These are phyloP conservation scores for Monopis laevigella DNA, from an alignment of 2,888 invertebrate genomes.

Conservation along the genomic window DNA sequence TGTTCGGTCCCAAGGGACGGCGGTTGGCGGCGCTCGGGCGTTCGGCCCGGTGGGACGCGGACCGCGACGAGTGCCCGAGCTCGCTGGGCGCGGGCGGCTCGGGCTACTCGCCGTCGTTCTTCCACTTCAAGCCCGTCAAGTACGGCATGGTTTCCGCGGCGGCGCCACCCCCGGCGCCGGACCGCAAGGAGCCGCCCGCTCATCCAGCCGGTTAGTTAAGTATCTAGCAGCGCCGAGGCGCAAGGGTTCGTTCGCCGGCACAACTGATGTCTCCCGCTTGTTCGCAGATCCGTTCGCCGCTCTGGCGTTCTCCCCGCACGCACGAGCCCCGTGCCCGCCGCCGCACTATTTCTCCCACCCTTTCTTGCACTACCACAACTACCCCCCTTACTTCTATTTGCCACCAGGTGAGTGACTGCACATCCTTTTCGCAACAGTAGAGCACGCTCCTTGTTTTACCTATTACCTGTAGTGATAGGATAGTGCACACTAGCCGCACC, in stretches of 20 bases:
- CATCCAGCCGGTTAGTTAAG: constrained; percentile 68
- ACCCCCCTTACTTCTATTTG: constrained; percentile 54
- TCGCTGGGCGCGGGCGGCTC: constrained; percentile 80
- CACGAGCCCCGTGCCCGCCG: constrained; percentile 56
- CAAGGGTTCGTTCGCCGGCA: constrained; percentile 38
- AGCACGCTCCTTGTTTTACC: background rate
- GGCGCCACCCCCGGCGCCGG: constrained; percentile 43
- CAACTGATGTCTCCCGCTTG: constrained; percentile 32
- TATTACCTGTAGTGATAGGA: too few relatives aligned
- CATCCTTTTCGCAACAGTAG: constrained; percentile 18
- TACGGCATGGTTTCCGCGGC: constrained; percentile 74
- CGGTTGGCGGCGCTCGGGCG: constrained; percentile 93
- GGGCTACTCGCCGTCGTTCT: constrained; percentile 90
- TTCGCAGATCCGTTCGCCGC: constrained; percentile 60
- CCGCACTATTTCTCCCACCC: constrained; percentile 62
- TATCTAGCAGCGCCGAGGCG: constrained; percentile 32
- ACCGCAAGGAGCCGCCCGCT: constrained; percentile 64
- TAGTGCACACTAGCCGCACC: background rate
- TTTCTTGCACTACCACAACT: constrained; percentile 58
- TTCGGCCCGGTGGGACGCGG: constrained; percentile 84
- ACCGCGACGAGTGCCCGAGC: constrained; percentile 84
- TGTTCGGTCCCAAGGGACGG: constrained; percentile 94
- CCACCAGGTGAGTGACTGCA: constrained; percentile 53
- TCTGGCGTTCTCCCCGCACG: constrained; percentile 53
- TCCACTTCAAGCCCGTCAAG: constrained; percentile 91